These are phyloP conservation scores for Eonycteris spelaea DNA, from an alignment of 2,113 vertebrate species.

Conservation along the genomic window DNA sequence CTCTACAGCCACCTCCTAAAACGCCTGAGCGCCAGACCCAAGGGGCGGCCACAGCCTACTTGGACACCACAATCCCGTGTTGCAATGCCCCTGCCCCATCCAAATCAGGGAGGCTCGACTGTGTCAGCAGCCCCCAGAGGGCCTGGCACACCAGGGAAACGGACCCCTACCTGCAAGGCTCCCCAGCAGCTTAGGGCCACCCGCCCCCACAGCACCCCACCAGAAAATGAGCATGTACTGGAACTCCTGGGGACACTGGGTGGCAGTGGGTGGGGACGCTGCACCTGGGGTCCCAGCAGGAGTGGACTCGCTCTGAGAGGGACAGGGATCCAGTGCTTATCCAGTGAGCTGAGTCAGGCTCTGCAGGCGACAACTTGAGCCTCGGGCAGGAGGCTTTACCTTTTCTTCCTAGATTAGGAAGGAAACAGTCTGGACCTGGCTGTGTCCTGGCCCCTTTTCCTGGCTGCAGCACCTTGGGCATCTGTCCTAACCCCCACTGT, in stretches of 20 bases:
- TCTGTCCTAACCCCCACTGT: neutral
- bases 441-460: neutral
- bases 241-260: neutral
- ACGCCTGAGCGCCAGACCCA: neutral
- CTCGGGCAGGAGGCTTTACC: neutral
- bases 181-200: neutral
- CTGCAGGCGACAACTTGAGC: rapidly evolving
- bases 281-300: neutral
- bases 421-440: neutral
- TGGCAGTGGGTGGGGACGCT: rapidly evolving
- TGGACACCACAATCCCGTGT: rapidly evolving
- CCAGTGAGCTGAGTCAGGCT: neutral
- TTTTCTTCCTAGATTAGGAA: neutral
- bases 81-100: too few relatives aligned
- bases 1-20: neutral
- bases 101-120: neutral
- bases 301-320: neutral
- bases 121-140: neutral
- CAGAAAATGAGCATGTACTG: too few relatives aligned
- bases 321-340: neutral
- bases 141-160: neutral
- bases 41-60: neutral
- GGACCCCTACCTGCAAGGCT: neutral
- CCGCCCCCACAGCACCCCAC: neutral
- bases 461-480: rapidly evolving